Evolutionary conservation across 2,113 vertebrate species (phyloP), one percentile per base, ranked within the genome.

Genomic region (Cyprinodon variegatus): DNA sequence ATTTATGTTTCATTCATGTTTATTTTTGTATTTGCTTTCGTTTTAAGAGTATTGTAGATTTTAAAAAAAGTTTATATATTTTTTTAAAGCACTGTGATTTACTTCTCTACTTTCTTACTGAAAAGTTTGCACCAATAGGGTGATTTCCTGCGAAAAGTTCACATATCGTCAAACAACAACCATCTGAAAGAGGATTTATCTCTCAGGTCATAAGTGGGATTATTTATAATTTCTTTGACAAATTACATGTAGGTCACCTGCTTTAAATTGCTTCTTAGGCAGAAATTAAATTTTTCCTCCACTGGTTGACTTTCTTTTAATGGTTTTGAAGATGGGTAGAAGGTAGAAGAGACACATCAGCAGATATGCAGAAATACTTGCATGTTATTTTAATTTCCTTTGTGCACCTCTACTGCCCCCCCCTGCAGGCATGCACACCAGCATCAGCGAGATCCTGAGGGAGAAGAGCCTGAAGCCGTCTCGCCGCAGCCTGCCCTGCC

Each of bases 371-470:
- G 50, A 57, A 14, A 37, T 7, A 68, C 46, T 6, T 39, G 46
- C 10, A 68, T 12, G 15, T 39, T 45, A 22, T 43, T 46, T 60
- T 41, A 65, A 7, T 66, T 66, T 66, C 14, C 65, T 17, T 14
- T 43, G 45, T 11, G 11, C 69, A 37, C 20, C 36, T 43, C 53
- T 11, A 8, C 69, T 14, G 10, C 36, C 36, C 17, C 13, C 67
- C 76, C 75, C 86, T 91, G 50, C 89, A 99, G 98, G 97, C 79
- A 98, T 99, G 97, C 97, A 98, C 87, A 95, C 95, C 68, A 99
- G 96, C 91, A 98, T 97, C 93, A 99, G 97, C 36, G 97, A 98
- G 87, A 97, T 96, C 57, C 94, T 96, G 82, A 98, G 96, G 85
- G 97, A 97, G 71, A 96, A 96, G 64, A 94, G 95, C 1, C 86